Base-by-base conservation (phyloP, 2,113 vertebrate genomes). In the Podocnemis expansa region DNA sequence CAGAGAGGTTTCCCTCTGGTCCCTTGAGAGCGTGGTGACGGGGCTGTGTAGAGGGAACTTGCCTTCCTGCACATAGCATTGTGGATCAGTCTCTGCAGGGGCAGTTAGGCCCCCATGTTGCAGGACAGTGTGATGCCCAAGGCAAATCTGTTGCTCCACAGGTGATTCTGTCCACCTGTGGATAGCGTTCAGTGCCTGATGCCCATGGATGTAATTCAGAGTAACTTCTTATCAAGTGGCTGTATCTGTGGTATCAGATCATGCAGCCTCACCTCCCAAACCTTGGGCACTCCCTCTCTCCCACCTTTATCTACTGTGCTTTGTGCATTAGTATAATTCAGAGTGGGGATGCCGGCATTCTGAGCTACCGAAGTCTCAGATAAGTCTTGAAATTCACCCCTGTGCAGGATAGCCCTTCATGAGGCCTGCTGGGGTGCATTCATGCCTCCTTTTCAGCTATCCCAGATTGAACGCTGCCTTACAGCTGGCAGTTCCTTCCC, bases 201-300 rank as follows among this genome's bases (percentile, higher is more conserved):
- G 31, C 58, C 63, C n/a, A 38, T 34, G n/a, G 34, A 70, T 70
- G n/a, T 67, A n/a, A 17, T 4, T n/a, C 16, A 34, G 60, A 43
- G 70, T 14, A 25, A 45, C 73, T 45, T 11, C 41, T 76, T 29
- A 24, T 12, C 45, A 76, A 43, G 25, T 41, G 13, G 41, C 27
- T 45, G 41, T 5, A 17, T 5, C 6, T 0, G 51, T 13, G 43
- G n/a, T 75, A 38, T 19, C 63, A 38, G n/a, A 70, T 70, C n/a
- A 6, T n/a, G 38, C 0, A 0, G 34, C 4, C 4, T 56, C 14
- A 1, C 16, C 21, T 0, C 45, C 78, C 82, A 17, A 58, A n/a
- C 52, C 22, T 8, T 55, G n/a, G 38, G 79, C 79, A 16, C 22
- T 34, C 73, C 73, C n/a, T 38, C 63, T 70, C 19, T 70, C 63